Percentiles rank a stretch among this genome's conserved stretches.
Conservation (phyloP, 2,888 invertebrate genomes). For the Hypsopygia costalis region DNA sequence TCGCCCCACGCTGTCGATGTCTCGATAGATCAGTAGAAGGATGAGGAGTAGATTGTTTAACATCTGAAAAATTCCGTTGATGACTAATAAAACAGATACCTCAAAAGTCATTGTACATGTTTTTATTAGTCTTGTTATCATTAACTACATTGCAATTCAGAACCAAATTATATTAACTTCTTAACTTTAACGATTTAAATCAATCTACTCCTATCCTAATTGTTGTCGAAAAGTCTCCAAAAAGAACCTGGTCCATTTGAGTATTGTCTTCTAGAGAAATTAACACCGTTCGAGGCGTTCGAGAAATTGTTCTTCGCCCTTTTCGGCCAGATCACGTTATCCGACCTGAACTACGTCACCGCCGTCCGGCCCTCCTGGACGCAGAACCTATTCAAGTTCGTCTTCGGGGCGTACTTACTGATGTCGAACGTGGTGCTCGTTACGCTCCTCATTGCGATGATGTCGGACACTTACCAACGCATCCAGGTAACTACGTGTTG, state of each 20-base stretch:
- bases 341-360: constrained; percentile 89
- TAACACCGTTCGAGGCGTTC: constrained; percentile 95
- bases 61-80: background rate
- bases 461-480: constrained; percentile 99
- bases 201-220: constrained; percentile 51
- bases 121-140: too few relatives aligned
- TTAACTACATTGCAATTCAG: too few relatives aligned
- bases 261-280: constrained; percentile 85
- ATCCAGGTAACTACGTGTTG: constrained; percentile 91
- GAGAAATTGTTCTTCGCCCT: constrained; percentile 99
- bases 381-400: constrained; percentile 91
- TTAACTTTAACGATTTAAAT: background rate
- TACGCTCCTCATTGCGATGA: constrained; percentile 99
- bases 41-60: constrained; percentile 57
- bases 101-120: too few relatives aligned
- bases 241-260: constrained; percentile 66
- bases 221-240: constrained; percentile 30
- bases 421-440: constrained; percentile 98
- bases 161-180: too few relatives aligned
- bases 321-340: constrained; percentile 95
- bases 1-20: constrained; percentile 60
- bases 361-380: constrained; percentile 89
- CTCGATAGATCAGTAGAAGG: constrained; percentile 53
- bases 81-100: too few relatives aligned
- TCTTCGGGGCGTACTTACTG: constrained; percentile 98